Conservation (phyloP, 1,140 invertebrate species). For the Cherax quadricarinatus region DNA sequence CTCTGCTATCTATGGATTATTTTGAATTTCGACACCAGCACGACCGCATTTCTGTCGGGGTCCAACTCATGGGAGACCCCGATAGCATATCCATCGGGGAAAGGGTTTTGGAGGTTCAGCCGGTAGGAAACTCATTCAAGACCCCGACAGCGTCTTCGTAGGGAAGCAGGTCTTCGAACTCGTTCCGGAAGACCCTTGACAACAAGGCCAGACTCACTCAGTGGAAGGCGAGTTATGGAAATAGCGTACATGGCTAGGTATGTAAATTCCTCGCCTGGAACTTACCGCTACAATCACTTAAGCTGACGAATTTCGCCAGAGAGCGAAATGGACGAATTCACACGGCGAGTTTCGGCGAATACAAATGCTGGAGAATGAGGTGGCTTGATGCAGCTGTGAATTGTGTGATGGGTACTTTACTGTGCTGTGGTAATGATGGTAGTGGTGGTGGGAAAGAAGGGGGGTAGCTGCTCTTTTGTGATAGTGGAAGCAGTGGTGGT, state of each 20-base stretch:
- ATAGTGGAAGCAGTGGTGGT: too few relatives aligned
- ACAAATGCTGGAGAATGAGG: not conserved
- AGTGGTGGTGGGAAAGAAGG: not conserved
- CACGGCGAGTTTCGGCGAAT: not conserved
- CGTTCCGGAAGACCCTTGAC: not conserved
- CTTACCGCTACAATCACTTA: not conserved
- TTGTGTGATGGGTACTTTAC: not conserved
- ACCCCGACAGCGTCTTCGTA: too few relatives aligned
- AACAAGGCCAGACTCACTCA: not conserved
- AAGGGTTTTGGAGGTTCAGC: not conserved
- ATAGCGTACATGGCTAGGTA: not conserved
- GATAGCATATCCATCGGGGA: too few relatives aligned
- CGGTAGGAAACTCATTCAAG: too few relatives aligned
- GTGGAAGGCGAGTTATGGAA: not conserved
- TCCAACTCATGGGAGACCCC: too few relatives aligned
- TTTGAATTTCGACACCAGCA: too few relatives aligned
- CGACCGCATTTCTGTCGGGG: too few relatives aligned
- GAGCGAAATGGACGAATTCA: not conserved
- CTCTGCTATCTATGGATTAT: too few relatives aligned
- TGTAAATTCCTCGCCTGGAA: not conserved
- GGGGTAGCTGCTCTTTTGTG: too few relatives aligned
- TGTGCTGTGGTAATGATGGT: not conserved
- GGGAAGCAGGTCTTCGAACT: too few relatives aligned
- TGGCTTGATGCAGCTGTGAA: not conserved
- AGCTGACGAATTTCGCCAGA: not conserved